Base-by-base conservation (phyloP, 1,140 invertebrate species). In the Lepeophtheirus salmonis region DNA sequence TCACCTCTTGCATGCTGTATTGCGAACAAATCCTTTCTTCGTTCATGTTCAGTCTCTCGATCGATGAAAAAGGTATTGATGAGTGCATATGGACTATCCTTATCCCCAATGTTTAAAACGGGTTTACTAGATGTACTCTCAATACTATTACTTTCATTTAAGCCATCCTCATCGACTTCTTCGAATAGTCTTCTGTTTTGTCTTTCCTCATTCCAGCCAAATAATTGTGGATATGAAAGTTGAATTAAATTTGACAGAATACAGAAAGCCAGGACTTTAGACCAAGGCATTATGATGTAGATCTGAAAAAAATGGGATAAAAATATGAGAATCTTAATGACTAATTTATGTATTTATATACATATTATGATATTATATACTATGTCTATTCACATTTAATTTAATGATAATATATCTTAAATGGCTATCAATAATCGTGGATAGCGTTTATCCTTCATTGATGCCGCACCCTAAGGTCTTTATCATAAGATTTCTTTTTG, bases 61-160 rank as follows among this genome's bases (percentile, higher is more conserved):
- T 61, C 51, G 1, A 2, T 48, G 25, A 61, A 61, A 25, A 56
- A 61, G n/a, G 54, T 25, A 16, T 53, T 18, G n/a, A 61, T 61
- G 3, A 61, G 49, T 2, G 59, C 59, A 23, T 61, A 61, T 2
- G 59, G 59, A 12, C 17, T 22, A 26, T 61, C 49, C 21, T 61
- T 53, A 23, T 53, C 23, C 6, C 50, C 50, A 2, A 61, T 48
- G 25, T 61, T 61, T 18, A 61, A 24, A 10, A n/a, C 14, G 17
- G 50, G 59, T 1, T 6, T 14, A 2, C 50, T 52, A 6, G 30
- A 41, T 13, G 54, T 50, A 1, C 54, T 23, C 24, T 61, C 16
- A 10, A 48, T 30, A 21, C 26, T 25, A 12, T 57, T 25, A 3
- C 26, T n/a, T 12, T 26, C 16, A n/a, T 26, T 57, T 2, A 57